Conservation (phyloP, 2,888 invertebrate species). For the Campopleginae sp. region DNA sequence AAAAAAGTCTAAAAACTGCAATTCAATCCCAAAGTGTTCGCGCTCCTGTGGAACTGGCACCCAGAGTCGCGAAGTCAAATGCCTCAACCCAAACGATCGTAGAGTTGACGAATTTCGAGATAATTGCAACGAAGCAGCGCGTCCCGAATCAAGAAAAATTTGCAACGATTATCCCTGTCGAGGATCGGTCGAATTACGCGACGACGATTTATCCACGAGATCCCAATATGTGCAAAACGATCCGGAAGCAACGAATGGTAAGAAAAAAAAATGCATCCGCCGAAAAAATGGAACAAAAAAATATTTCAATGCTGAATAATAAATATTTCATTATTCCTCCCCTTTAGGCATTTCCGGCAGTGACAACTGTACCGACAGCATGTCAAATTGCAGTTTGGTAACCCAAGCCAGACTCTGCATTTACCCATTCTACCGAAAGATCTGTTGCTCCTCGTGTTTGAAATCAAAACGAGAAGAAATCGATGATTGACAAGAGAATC, state of each 20-base stretch:
- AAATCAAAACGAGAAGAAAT: constrained; percentile 75
- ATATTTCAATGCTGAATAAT: not conserved
- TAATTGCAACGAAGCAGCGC: constrained; percentile 85
- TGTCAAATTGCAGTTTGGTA: constrained; percentile 91
- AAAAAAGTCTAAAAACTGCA: not conserved
- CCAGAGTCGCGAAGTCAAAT: constrained; percentile 86
- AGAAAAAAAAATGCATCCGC: not conserved
- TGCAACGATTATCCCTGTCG: constrained; percentile 84
- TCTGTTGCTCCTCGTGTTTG: constrained; percentile 91
- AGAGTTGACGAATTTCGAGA: constrained; percentile 82
- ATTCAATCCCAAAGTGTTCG: constrained; percentile 85
- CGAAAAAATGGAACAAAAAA: not conserved
- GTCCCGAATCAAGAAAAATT: constrained; percentile 84
- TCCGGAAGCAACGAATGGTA: constrained; percentile 66
- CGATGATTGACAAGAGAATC: constrained; percentile 11
- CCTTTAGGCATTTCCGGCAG: constrained; percentile 80
- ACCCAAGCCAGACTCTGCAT: constrained; percentile 94
- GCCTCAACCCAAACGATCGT: constrained; percentile 83
- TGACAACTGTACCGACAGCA: constrained; percentile 88
- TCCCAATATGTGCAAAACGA: constrained; percentile 73
- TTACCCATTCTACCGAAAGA: constrained; percentile 92
- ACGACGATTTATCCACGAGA: constrained; percentile 61
- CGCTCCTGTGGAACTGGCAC: constrained; percentile 86
- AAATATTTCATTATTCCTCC: not conserved
- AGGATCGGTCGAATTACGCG: constrained; percentile 47